These are phyloP conservation scores for Tethya wilhelma DNA, from an alignment of 37 sponge, comb jelly and placozoan species.

Conservation along the genomic window DNA sequence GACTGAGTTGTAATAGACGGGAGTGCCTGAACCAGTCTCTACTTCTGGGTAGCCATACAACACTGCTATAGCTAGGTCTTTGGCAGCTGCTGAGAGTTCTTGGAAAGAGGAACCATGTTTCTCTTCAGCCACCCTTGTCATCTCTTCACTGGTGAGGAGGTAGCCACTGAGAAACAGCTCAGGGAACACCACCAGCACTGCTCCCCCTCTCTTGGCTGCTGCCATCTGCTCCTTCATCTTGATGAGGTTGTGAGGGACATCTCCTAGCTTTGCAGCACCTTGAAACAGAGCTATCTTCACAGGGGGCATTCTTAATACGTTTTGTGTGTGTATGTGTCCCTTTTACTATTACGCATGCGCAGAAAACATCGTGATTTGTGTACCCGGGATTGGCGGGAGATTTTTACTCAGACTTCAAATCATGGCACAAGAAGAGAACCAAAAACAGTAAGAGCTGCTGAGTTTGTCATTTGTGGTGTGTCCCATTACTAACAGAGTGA, in stretches of 20 bases:
- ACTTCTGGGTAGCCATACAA: constrained; percentile 73
- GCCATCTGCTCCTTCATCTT: constrained; percentile 52
- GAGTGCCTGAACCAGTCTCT: not conserved
- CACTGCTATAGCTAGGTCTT: constrained; percentile 20
- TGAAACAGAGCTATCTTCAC: constrained; percentile 66
- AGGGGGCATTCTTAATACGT: not conserved
- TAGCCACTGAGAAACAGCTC: constrained; percentile 64
- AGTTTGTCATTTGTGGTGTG: too few species aligned
- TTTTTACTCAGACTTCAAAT: too few species aligned
- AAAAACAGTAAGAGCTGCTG: too few species aligned
- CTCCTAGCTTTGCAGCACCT: constrained; percentile 14
- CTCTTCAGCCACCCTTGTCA: constrained; percentile 45
- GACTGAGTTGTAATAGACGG: constrained; percentile 50
- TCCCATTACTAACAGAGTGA: too few species aligned
- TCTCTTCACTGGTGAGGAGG: constrained; percentile 12
- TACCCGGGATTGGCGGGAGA: too few species aligned
- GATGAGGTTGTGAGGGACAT: constrained; percentile 29
- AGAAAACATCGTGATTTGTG: too few species aligned
- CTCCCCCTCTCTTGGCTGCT: constrained; percentile 30
- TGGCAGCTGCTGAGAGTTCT: constrained; percentile 47
- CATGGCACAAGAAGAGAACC: too few species aligned
- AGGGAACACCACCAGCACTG: constrained; percentile 60
- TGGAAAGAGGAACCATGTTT: constrained; percentile 43
- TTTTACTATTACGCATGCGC: too few species aligned
- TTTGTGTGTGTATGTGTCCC: too few species aligned